Conservation (phyloP, 2,113 vertebrate species). For the Dicaeum eximium region DNA sequence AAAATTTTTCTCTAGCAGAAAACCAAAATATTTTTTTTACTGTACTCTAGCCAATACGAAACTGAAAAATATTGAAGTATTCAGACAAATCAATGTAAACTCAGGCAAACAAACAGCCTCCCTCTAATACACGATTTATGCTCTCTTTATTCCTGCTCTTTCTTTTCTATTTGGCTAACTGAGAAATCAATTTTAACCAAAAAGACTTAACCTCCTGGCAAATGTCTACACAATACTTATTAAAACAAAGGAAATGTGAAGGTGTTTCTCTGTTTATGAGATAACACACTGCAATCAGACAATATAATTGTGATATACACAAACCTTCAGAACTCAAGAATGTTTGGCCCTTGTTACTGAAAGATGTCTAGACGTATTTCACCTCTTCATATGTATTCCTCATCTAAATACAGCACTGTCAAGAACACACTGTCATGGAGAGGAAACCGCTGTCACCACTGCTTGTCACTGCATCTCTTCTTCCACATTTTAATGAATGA, state of each 20-base stretch:
- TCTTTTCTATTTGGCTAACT: background rate
- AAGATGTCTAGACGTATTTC: background rate
- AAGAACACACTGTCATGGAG: background rate
- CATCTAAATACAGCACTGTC: background rate
- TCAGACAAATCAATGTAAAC: background rate
- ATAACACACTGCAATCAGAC: background rate
- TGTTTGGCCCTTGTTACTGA: background rate
- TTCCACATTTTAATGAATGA: background rate
- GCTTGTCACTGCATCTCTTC: background rate
- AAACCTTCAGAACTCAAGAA: background rate
- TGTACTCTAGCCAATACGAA: background rate
- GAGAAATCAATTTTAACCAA: background rate
- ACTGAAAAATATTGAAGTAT: background rate
- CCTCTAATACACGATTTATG: background rate
- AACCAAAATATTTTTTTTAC: background rate
- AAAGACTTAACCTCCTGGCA: background rate
- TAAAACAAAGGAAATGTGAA: background rate
- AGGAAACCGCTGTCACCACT: accelerated
- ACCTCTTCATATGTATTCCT: background rate
- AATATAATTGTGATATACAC: background rate
- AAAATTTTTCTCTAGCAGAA: background rate
- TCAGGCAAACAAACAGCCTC: background rate
- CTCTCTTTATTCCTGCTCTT: background rate
- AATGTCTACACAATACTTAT: background rate
- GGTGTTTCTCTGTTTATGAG: background rate